phyloP scores from a whole-genome alignment of 2,797 vertebrate genomes.

The Alfaro cultratus region DNA sequence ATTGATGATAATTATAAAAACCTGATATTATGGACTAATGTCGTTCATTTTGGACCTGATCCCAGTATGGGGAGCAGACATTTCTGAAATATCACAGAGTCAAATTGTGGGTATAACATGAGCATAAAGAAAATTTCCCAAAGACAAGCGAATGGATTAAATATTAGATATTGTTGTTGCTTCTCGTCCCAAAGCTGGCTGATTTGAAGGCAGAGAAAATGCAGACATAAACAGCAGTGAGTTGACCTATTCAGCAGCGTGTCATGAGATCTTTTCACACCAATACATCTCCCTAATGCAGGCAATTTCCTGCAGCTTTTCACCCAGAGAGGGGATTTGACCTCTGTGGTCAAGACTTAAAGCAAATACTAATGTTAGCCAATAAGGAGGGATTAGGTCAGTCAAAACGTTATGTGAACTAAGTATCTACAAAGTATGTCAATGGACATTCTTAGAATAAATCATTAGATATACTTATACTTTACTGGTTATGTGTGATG shows the following conservation, averaged over 20 bases:
- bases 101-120: neutral
- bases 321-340: constrained; percentile 77
- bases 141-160: constrained; percentile 27
- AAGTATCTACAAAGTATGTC: neutral
- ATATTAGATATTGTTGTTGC: constrained; percentile 24
- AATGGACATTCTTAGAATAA: constrained; percentile 1
- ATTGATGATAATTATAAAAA: neutral
- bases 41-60: neutral
- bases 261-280: constrained; percentile 83
- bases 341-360: constrained; percentile 72
- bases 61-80: neutral
- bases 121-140: neutral
- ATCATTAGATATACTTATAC: neutral
- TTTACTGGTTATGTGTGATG: neutral
- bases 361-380: constrained; percentile 78
- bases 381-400: constrained; percentile 77
- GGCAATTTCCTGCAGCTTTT: constrained; percentile 87
- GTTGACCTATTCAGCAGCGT: constrained; percentile 71
- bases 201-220: constrained; percentile 18
- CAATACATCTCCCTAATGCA: constrained; percentile 85
- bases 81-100: neutral
- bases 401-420: constrained; percentile 41
- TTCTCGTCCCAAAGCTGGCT: constrained; percentile 8
- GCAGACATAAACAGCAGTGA: constrained; percentile 53
- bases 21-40: neutral